Evolutionary conservation across 2,797 vertebrate genomes (phyloP).

Genomic region (Holocentrus rufus): DNA sequence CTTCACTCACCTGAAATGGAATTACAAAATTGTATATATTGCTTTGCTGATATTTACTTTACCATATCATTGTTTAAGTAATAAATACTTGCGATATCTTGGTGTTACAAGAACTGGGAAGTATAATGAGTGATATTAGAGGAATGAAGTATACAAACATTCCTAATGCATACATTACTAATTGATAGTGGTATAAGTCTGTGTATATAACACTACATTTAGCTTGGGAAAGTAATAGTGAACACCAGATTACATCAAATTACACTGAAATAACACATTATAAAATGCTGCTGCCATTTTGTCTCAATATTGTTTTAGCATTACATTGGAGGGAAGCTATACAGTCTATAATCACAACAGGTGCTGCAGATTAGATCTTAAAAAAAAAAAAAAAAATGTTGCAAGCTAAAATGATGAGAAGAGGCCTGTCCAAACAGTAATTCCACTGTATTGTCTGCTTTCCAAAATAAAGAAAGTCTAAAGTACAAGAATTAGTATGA

Average conservation of each 20-base stretch:
- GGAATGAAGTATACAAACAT: neutral
- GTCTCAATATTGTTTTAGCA: neutral
- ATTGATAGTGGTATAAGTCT: neutral
- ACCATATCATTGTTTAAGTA: neutral
- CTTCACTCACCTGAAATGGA: constrained; percentile 22
- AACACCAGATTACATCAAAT: neutral
- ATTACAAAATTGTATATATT: constrained; percentile 5
- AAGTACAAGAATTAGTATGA: constrained; percentile 34
- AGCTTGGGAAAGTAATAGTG: constrained; percentile 5
- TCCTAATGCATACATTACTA: neutral
- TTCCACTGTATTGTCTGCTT: constrained; percentile 37
- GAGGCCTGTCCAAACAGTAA: constrained; percentile 20
- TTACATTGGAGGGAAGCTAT: neutral
- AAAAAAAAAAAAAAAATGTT: constrained; percentile 28
- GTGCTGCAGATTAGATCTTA: constrained; percentile 31
- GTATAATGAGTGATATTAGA: neutral
- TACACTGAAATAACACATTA: constrained; percentile 16
- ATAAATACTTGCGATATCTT: neutral
- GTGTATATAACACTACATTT: neutral
- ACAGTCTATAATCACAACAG: constrained; percentile 38
- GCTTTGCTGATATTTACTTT: constrained; percentile 18
- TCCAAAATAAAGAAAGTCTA: constrained; percentile 20
- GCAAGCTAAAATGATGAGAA: constrained; percentile 15
- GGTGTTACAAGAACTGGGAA: neutral
- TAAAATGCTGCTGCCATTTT: neutral